phyloP scores from a whole-genome alignment of 2,797 vertebrate species.

The Mallotus villosus region DNA sequence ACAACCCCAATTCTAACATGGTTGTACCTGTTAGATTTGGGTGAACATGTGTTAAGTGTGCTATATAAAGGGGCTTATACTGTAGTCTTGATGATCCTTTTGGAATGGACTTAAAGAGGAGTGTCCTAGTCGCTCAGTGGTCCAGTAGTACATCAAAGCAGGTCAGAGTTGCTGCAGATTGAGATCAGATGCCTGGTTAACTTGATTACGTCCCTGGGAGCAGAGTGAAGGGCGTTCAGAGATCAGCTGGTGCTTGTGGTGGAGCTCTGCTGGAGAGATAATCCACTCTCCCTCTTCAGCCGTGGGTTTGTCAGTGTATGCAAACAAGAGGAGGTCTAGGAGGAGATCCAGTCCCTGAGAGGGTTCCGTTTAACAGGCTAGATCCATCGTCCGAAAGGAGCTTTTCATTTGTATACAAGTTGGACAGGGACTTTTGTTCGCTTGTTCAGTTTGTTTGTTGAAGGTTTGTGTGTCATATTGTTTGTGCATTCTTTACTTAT shows the following conservation, averaged over 20 bases:
- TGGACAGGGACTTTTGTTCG: background rate
- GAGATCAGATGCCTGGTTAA: slow-evolving; percentile 41
- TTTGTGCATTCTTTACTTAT: background rate
- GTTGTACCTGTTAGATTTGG: background rate
- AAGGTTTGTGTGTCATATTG: slow-evolving; percentile 10
- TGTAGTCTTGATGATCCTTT: background rate
- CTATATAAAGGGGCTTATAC: background rate
- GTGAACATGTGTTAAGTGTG: too few relatives aligned
- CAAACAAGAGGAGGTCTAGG: slow-evolving; percentile 25
- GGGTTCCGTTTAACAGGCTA: too few relatives aligned
- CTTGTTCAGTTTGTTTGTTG: background rate
- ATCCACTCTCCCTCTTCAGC: slow-evolving; percentile 24
- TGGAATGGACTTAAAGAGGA: background rate
- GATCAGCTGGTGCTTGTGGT: background rate
- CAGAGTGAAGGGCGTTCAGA: slow-evolving; percentile 1
- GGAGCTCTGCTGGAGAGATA: slow-evolving; percentile 7
- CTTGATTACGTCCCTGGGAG: slow-evolving; percentile 30
- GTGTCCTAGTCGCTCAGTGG: background rate
- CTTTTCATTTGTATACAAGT: too few relatives aligned
- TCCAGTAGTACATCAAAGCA: background rate
- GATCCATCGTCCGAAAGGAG: too few relatives aligned
- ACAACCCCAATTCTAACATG: background rate
- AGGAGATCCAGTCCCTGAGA: slow-evolving; percentile 7
- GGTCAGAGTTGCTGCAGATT: slow-evolving; percentile 30
- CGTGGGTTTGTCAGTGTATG: slow-evolving; percentile 14